Base-by-base conservation (phyloP, 2,797 vertebrate species). In the Huso huso region DNA sequence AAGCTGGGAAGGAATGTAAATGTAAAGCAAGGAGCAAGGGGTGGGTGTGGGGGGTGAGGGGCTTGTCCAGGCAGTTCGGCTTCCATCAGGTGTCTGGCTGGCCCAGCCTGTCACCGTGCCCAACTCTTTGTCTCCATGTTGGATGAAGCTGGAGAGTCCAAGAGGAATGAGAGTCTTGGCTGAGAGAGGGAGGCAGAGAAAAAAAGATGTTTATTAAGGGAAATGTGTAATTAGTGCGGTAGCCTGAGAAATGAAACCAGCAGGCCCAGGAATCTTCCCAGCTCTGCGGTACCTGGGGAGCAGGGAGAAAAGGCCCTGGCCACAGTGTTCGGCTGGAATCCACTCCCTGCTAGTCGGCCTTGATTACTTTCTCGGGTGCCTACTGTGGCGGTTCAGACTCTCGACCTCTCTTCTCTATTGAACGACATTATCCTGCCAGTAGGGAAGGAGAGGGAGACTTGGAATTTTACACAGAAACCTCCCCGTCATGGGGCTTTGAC, bases 211-310 rank as follows among this genome's bases (percentile, higher is more conserved):
- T 88, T 86, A 89, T 88, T 90, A 90, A 50, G 82, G 80, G 82
- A 89, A 86, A 77, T 82, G 78, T 87, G 85, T 79, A 89, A 92
- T 93, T 92, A 92, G 86, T 77, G 86, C 73, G 91, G 93, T 98
- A 93, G 91, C 92, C 93, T 91, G 88, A 96, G 95, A 91, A 96
- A 95, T 86, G 86, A 93, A 90, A 85, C 89, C 88, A 89, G 86
- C 74, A 82, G 82, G 87, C 85, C 84, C 81, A 93, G 89, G 94
- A 98, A 97, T 97, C 89, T 81, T 85, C 88, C 79, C 74, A 87
- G 87, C 83, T 88, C 79, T 82, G 79, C 81, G 85, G 81, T 90
- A 88, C 92, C 91, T 90, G 88, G 80, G 70, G 90, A 85, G 88
- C 90, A 81, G 83, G 75, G 87, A 90, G 89, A 79, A 90, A 90